Conservation (phyloP, 2,888 invertebrate species). For the Aplocera efformata region DNA sequence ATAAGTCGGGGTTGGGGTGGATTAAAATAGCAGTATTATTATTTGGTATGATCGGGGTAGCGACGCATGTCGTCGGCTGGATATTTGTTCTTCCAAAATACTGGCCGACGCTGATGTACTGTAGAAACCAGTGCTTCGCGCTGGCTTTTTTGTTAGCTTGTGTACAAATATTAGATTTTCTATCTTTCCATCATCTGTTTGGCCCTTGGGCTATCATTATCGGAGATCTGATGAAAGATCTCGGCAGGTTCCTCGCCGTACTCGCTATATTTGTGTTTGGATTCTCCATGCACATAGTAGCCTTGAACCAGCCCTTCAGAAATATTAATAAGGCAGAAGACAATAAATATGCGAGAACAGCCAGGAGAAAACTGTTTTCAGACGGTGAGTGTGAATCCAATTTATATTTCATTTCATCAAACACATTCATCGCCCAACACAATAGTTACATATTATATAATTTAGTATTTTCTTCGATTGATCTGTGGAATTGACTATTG, state of each 20-base stretch:
- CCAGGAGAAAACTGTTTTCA: constrained; percentile 81
- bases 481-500: constrained; percentile 22
- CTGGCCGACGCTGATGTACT: constrained; percentile 94
- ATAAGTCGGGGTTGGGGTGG: constrained; percentile 97
- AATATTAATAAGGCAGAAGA: constrained; percentile 84
- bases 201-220: constrained; percentile 99
- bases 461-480: constrained; percentile 18
- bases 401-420: constrained; percentile 12
- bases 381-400: constrained; percentile 83
- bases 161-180: constrained; percentile 97
- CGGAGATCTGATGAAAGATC: constrained; percentile 94
- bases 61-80: constrained; percentile 91
- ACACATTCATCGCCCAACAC: constrained; percentile 21
- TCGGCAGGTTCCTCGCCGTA: constrained; percentile 98
- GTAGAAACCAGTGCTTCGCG: constrained; percentile 98
- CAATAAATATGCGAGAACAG: constrained; percentile 78
- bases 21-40: constrained; percentile 93
- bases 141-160: constrained; percentile 96
- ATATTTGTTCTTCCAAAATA: constrained; percentile 84
- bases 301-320: constrained; percentile 95
- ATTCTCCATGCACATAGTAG: constrained; percentile 98
- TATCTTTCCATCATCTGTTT: constrained; percentile 99
- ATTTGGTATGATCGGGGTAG: constrained; percentile 94
- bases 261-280: constrained; percentile 98
- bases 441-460: constrained; percentile 10